These are phyloP conservation scores for Sarcophaga carnaria DNA, from an alignment of 2,888 invertebrate species.

Conservation along the genomic window DNA sequence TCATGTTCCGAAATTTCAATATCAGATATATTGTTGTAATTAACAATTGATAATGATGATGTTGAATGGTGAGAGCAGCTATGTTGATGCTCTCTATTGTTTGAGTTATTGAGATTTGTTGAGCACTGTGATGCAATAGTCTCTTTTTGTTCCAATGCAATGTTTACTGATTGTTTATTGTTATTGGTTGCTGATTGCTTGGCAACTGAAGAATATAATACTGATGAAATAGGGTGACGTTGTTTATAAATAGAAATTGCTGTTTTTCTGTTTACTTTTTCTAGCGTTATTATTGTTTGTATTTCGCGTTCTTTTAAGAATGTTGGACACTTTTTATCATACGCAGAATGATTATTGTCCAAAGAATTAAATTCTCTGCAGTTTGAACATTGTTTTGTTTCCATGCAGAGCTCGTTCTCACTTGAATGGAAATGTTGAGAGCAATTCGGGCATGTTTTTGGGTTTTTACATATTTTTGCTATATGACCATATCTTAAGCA, in stretches of 20 bases:
- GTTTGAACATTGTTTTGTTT: not conserved
- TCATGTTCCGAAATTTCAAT: slow-evolving; percentile 13
- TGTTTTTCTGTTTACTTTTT: not conserved
- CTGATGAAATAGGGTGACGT: not conserved
- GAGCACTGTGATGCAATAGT: not conserved
- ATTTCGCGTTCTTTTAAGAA: slow-evolving; percentile 19
- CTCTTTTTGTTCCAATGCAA: too few species aligned
- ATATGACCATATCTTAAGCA: not conserved
- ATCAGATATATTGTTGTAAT: slow-evolving; percentile 4
- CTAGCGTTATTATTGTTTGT: not conserved
- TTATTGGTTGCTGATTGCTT: not conserved
- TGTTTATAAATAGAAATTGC: not conserved
- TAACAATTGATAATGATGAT: not conserved
- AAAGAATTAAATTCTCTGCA: not conserved
- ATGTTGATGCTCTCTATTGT: not conserved
- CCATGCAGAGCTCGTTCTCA: not conserved
- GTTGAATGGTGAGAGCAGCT: not conserved
- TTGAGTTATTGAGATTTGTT: not conserved
- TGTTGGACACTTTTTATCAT: slow-evolving; percentile 4
- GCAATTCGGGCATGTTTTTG: slow-evolving; percentile 1
- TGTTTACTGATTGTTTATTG: too few species aligned
- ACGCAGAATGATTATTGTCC: not conserved
- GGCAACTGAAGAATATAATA: not conserved
- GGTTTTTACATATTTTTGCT: slow-evolving; percentile 9
- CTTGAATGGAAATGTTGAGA: not conserved